A percentile compares a stretch with the other conserved stretches of the same genome.
phyloP scores from a whole-genome alignment of 2,797 vertebrate genomes.

The Phyllotis vaccarum region DNA sequence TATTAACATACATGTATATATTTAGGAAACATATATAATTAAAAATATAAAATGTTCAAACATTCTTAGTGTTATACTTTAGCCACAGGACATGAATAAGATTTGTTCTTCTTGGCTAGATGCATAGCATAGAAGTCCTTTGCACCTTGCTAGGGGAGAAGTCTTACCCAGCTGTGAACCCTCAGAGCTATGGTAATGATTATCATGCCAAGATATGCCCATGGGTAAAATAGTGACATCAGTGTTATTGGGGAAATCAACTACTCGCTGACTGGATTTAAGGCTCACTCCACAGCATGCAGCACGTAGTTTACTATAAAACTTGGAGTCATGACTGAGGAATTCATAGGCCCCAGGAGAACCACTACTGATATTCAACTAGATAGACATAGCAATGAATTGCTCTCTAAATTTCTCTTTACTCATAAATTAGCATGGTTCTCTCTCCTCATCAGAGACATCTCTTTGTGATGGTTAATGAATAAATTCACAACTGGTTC shows the following conservation, averaged over 20 bases:
- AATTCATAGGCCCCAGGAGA: neutral
- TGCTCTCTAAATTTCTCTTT: neutral
- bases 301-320: neutral
- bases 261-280: neutral
- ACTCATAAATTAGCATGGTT: neutral
- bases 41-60: neutral
- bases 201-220: neutral
- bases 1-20: neutral
- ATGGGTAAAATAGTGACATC: neutral
- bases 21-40: neutral
- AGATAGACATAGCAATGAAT: too few species aligned
- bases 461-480: neutral
- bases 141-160: neutral
- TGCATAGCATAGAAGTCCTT: neutral
- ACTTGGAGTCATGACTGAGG: neutral
- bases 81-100: neutral
- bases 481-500: neutral
- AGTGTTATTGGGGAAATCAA: neutral
- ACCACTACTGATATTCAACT: neutral
- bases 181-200: neutral
- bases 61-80: neutral
- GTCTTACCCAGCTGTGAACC: neutral
- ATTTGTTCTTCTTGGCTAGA: neutral
- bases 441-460: neutral
- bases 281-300: too few species aligned